These are phyloP conservation scores for Pangasius mekongensis DNA, from an alignment of 2,797 vertebrate species.

Conservation along the genomic window DNA sequence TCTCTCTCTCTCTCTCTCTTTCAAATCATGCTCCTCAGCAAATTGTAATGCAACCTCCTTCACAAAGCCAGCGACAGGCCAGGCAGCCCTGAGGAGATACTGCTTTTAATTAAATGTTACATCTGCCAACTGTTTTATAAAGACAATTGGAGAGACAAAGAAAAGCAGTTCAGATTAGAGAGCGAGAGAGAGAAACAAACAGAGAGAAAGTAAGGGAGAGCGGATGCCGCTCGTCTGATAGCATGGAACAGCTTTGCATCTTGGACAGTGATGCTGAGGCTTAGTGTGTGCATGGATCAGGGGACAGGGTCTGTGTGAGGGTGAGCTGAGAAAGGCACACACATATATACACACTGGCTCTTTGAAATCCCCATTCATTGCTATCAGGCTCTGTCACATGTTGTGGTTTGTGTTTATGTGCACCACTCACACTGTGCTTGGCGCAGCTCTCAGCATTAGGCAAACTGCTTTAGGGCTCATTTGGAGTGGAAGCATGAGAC, in stretches of 20 bases:
- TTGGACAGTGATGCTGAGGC: conserved; percentile 43
- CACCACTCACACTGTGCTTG: conserved; percentile 46
- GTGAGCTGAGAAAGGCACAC: conserved; percentile 32
- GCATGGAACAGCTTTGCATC: conserved; percentile 64
- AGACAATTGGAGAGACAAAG: conserved; percentile 65
- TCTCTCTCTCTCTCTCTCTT: conserved; percentile 52
- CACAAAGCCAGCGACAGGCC: conserved; percentile 67
- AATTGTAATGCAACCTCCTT: conserved; percentile 80
- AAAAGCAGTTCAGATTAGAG: conserved; percentile 62
- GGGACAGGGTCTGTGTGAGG: conserved; percentile 51
- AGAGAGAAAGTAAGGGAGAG: conserved; percentile 64
- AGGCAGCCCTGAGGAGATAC: conserved; percentile 76
- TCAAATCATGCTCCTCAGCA: conserved; percentile 72
- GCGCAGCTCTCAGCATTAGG: conserved; percentile 32
- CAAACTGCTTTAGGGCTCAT: conserved; percentile 26
- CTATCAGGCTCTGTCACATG: conserved; percentile 67
- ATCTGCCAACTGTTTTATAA: conserved; percentile 81
- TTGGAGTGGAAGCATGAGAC: conserved; percentile 44
- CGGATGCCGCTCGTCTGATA: conserved; percentile 67
- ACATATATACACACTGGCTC: conserved; percentile 37
- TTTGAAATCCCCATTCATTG: conserved; percentile 73
- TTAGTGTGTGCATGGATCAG: conserved; percentile 52
- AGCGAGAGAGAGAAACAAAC: conserved; percentile 43
- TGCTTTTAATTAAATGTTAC: conserved; percentile 80
- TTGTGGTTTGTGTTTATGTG: conserved; percentile 55